Conservation (phyloP, 2,888 invertebrate genomes). For the Mystacides longicornis region DNA sequence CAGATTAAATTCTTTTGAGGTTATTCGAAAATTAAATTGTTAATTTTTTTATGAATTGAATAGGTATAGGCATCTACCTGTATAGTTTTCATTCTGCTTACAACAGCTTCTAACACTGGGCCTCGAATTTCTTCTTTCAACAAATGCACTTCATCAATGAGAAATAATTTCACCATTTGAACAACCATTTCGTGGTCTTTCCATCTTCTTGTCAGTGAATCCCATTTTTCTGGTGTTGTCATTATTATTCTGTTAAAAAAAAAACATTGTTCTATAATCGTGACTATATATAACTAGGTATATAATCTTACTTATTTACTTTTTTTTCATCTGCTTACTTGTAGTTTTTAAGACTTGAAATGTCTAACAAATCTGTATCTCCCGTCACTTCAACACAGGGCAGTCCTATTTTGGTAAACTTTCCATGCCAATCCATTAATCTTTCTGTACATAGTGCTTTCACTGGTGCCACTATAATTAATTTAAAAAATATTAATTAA, state of each 20-base stretch:
- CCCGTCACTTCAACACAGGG: conserved; percentile 67
- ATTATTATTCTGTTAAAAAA: conserved; percentile 53
- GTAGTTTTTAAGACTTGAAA: conserved; percentile 41
- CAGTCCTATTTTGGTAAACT: conserved; percentile 57
- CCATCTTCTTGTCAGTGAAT: conserved; percentile 69
- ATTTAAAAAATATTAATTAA: conserved; percentile 4
- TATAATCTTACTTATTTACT: background rate
- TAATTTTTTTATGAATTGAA: too few species aligned
- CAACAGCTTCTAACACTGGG: conserved; percentile 69
- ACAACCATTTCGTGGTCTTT: conserved; percentile 57
- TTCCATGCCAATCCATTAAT: conserved; percentile 62
- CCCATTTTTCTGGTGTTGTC: conserved; percentile 84
- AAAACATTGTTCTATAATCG: background rate
- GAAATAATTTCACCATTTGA: conserved; percentile 55
- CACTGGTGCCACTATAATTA: conserved; percentile 63
- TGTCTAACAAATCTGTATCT: conserved; percentile 61
- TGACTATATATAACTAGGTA: background rate
- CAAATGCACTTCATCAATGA: conserved; percentile 73
- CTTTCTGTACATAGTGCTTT: conserved; percentile 72
- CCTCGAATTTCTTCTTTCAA: conserved; percentile 65
- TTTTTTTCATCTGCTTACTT: too few species aligned
- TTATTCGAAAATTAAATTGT: too few species aligned
- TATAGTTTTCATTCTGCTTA: conserved; percentile 74
- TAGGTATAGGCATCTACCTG: conserved; percentile 34
- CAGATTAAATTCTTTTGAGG: too few species aligned